These are phyloP conservation scores for Mionectes olivaceus DNA, from an alignment of 2,797 vertebrate genomes.

Conservation along the genomic window DNA sequence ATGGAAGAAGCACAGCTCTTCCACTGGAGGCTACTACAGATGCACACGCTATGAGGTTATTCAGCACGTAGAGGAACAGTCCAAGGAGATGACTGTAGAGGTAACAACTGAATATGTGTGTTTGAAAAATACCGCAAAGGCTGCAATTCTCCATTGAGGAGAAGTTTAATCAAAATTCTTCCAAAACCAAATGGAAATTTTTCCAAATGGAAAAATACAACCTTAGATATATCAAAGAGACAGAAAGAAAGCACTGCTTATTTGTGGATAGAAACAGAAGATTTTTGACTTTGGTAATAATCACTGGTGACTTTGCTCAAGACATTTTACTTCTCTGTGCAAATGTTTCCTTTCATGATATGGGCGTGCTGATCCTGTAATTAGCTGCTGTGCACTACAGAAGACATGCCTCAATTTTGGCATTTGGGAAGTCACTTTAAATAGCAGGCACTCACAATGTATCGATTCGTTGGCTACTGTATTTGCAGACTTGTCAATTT, in stretches of 20 bases:
- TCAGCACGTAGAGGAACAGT: constrained; percentile 96
- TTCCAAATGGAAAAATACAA: background rate
- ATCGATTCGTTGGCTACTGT: background rate
- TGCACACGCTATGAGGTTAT: constrained; percentile 98
- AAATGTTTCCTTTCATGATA: background rate
- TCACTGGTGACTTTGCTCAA: background rate
- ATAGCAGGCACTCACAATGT: background rate
- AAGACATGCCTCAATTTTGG: background rate
- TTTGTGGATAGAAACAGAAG: background rate
- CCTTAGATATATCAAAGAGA: background rate
- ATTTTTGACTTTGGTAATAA: background rate
- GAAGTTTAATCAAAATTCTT: background rate
- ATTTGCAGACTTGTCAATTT: background rate
- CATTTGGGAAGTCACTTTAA: background rate
- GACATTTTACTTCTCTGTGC: background rate
- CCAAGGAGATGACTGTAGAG: constrained; percentile 98
- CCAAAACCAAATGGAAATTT: background rate
- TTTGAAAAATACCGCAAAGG: background rate
- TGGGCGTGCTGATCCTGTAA: background rate
- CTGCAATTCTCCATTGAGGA: background rate
- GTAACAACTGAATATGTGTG: constrained; percentile 72
- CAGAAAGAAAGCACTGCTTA: background rate
- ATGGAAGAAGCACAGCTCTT: constrained; percentile 99
- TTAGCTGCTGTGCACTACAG: background rate
- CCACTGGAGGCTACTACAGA: constrained; percentile 97